Base-by-base conservation (phyloP, 2,888 invertebrate species). In the Hydriomena furcata region DNA sequence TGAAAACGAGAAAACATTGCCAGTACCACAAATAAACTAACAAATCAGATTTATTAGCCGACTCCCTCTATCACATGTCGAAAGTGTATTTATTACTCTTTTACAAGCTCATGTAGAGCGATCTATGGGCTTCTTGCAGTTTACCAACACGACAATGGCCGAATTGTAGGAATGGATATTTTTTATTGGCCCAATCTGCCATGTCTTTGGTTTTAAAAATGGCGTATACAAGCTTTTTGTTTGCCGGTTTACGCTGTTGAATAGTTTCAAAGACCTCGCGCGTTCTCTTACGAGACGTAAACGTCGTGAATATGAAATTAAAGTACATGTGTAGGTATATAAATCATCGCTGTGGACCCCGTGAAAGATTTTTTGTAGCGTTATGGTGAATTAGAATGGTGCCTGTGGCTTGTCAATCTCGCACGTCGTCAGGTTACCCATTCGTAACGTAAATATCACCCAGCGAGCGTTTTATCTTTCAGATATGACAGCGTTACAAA, bases 181-280 rank as follows among this genome's bases (percentile, higher is more conserved):
- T 90, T 90, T 90, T 90, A 89, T 89, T 87, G 89, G 89, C 85
- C 79, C 82, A 82, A 84, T 85, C 88, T 89, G 89, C 88, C 89
- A 88, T 90, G 91, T 91, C 91, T 91, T 89, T 86, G 90, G 89
- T 91, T 91, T 91, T 91, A 91, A 91, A 91, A 91, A 91, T 91
- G 91, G 91, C 91, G 91, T 91, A 91, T 91, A 91, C 91, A 91
- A 91, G 91, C 91, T 91, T 91, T 91, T 91, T 91, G 91, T 91
- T 91, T 89, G 91, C 91, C 91, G 91, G 91, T 90, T 85, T 89
- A 88, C 80, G 84, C 82, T 84, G 82, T 83, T 90, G 83, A 91
- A 85, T 79, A 79, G 79, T 84, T 84, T 83, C 75, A 76, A 76
- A 81, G 77, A 80, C 81, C 81, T 78, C 73, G 82, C 78, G 79